These are phyloP conservation scores for Drosophila neonasuta DNA, from an alignment of 2,888 invertebrate species.

Conservation along the genomic window DNA sequence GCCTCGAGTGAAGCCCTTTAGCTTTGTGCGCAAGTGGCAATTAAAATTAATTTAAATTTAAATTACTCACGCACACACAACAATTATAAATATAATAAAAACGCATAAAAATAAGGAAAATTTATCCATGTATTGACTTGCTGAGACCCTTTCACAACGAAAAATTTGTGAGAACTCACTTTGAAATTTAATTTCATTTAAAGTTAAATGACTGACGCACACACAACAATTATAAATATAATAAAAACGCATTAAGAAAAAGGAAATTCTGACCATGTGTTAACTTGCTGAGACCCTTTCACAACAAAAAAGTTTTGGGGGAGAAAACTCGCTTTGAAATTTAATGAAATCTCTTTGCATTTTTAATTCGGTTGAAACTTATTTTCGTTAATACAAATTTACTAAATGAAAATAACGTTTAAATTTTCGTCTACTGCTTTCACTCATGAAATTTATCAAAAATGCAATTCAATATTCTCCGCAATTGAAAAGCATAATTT, in stretches of 20 bases:
- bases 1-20: constrained; percentile 4
- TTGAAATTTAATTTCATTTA: too few species aligned
- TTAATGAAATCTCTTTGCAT: too few species aligned
- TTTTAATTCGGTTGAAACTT: too few species aligned
- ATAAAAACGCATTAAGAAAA: neutral
- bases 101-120: constrained; percentile 25
- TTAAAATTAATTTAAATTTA: constrained; percentile 76
- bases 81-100: neutral
- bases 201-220: constrained; percentile 38
- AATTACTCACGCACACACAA: constrained; percentile 44
- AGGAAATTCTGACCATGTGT: constrained; percentile 5
- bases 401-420: too few species aligned
- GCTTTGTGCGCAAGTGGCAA: constrained; percentile 60
- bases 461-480: too few species aligned
- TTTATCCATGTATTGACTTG: neutral
- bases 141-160: neutral
- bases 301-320: neutral
- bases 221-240: neutral
- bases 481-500: too few species aligned
- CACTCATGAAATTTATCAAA: too few species aligned
- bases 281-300: neutral
- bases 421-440: too few species aligned
- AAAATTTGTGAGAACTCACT: neutral
- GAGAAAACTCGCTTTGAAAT: too few species aligned
- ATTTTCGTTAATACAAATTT: too few species aligned